phyloP scores from a whole-genome alignment of 1,140 invertebrate genomes.

The Cataglyphis hispanica region DNA sequence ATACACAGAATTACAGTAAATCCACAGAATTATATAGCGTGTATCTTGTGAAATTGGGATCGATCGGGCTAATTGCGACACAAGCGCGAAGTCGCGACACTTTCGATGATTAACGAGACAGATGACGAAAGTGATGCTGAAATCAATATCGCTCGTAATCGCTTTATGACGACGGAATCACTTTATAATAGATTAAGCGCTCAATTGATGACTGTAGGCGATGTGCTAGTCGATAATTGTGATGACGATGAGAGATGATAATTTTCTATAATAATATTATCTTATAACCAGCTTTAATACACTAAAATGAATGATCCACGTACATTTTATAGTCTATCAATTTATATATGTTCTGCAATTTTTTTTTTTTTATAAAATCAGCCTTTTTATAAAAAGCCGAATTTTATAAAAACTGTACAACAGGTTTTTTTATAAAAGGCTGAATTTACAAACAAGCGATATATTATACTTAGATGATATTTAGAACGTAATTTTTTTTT shows the following conservation, averaged over 20 bases:
- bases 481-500: neutral
- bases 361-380: too few species aligned
- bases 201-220: neutral
- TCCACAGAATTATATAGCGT: slow-evolving; percentile 26
- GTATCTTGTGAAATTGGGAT: slow-evolving; percentile 60
- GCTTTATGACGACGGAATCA: slow-evolving; percentile 2
- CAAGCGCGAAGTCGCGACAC: slow-evolving; percentile 27
- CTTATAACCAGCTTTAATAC: neutral
- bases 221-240: neutral
- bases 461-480: neutral
- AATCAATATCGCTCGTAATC: slow-evolving; percentile 39
- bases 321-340: neutral
- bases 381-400: too few species aligned
- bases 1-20: slow-evolving; percentile 64
- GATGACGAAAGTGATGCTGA: slow-evolving; percentile 34
- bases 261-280: slow-evolving; percentile 14
- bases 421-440: too few species aligned
- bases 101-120: slow-evolving; percentile 52
- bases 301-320: too few species aligned
- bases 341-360: neutral
- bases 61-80: slow-evolving; percentile 53
- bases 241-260: neutral
- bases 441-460: too few species aligned
- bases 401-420: too few species aligned
- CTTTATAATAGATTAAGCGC: slow-evolving; percentile 18